Base-by-base conservation (phyloP, 1,140 invertebrate genomes). In the Dendrolimus punctatus region DNA sequence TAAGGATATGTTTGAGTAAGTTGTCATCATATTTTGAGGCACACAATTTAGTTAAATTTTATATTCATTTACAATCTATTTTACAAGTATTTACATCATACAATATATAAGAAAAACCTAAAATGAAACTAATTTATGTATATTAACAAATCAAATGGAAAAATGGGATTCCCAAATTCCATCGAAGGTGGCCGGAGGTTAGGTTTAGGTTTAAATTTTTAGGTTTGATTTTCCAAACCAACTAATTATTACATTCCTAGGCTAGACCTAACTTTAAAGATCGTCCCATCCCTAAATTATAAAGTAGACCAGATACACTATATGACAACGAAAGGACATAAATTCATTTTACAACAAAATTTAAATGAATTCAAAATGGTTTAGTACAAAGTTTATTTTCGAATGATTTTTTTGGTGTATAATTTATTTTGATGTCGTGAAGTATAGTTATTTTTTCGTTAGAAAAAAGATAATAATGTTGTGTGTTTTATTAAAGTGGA, bases 391-490 rank as follows among this genome's bases (percentile, higher is more conserved):
- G 67, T 62, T 69, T 46, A 52, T 40, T 60, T 51, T 52, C 2
- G 6, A 5, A n/a, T 56, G 6, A 2, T 9, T 37, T 39, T n/a
- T 39, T 55, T 60, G 49, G 64, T 61, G 68, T 73, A 66, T 63
- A 47, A 57, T 54, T 36, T 53, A 9, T 57, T 40, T 41, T 46
- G 39, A 8, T n/a, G 46, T 46, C 8, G 9, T 44, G 46, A 37
- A 62, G 59, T 62, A 67, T 55, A 58, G 62, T 61, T 23, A 73
- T 82, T 85, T 83, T 83, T 82, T 82, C 65, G 72, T 75, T 75
- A 79, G 72, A 85, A 85, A 83, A 85, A 85, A 73, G 79, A 85
- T 85, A 81, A 81, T 85, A 77, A 78, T 66, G 62, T 66, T 62
- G 58, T 65, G 60, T 70, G 76, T 83, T 85, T 85, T 83, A 23